phyloP scores from a whole-genome alignment of 2,797 vertebrate species.

The Dendrocincla fuliginosa region DNA sequence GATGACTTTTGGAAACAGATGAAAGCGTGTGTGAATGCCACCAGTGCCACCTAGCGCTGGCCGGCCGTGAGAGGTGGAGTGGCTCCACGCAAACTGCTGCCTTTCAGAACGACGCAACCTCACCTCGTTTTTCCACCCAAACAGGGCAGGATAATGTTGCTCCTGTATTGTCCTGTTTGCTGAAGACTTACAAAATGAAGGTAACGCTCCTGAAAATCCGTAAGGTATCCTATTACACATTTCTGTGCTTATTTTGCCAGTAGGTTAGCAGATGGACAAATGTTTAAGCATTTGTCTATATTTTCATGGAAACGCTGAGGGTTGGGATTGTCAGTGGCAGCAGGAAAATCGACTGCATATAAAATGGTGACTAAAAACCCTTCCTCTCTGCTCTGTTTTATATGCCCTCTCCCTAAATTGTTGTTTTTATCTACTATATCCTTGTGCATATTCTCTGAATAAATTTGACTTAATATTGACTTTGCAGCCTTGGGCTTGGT shows the following conservation, averaged over 20 bases:
- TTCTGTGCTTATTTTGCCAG: background rate
- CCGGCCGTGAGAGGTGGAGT: fast-evolving
- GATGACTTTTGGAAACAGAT: background rate
- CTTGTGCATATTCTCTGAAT: background rate
- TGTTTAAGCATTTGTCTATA: background rate
- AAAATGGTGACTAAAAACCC: background rate
- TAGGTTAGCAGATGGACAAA: background rate
- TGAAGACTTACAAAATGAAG: background rate
- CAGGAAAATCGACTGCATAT: background rate
- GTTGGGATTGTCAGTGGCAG: background rate
- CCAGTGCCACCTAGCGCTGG: slow-evolving; percentile 75
- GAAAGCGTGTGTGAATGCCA: slow-evolving; percentile 21
- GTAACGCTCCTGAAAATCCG: background rate
- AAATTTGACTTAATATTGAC: background rate
- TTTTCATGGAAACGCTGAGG: background rate
- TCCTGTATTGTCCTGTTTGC: background rate
- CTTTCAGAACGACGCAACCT: background rate
- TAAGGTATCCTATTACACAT: background rate
- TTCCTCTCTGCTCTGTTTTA: background rate
- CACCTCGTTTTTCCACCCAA: background rate
- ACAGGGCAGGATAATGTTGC: background rate
- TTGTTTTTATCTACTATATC: background rate
- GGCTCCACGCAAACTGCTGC: fast-evolving
- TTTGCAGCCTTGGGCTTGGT: background rate
- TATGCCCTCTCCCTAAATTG: background rate